Conservation (phyloP, 1,140 invertebrate species). For the Rhagoletis pomonella region DNA sequence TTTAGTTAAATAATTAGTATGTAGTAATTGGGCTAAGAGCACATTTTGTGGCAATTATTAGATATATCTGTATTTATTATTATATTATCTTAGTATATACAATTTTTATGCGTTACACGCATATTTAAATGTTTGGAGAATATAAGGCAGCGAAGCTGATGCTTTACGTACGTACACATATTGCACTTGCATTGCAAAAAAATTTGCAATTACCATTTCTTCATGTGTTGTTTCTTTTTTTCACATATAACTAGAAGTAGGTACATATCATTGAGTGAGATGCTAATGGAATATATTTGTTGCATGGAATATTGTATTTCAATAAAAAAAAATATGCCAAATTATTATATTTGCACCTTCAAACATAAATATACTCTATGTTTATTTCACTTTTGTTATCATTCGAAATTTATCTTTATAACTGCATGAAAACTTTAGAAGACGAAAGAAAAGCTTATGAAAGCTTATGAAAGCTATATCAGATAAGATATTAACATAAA, state of each 20-base stretch:
- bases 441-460: too few relatives aligned
- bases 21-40: conserved; percentile 28
- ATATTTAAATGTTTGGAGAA: neutral
- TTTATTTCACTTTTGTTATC: too few relatives aligned
- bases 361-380: too few relatives aligned
- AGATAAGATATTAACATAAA: too few relatives aligned
- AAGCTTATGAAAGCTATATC: too few relatives aligned
- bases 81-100: conserved; percentile 8
- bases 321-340: too few relatives aligned
- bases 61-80: conserved; percentile 18
- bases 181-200: neutral
- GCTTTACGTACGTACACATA: neutral
- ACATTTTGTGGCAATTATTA: neutral
- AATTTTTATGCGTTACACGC: neutral
- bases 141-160: conserved; percentile 5
- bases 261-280: conserved; percentile 24
- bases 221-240: neutral
- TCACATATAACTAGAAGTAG: neutral
- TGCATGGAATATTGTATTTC: neutral
- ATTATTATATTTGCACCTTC: too few relatives aligned
- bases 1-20: conserved; percentile 58
- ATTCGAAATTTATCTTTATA: too few relatives aligned
- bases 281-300: neutral
- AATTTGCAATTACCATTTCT: too few relatives aligned
- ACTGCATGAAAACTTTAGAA: too few relatives aligned